These are phyloP conservation scores for Pachycephala philippinensis DNA, from an alignment of 2,113 vertebrate genomes.

Conservation along the genomic window DNA sequence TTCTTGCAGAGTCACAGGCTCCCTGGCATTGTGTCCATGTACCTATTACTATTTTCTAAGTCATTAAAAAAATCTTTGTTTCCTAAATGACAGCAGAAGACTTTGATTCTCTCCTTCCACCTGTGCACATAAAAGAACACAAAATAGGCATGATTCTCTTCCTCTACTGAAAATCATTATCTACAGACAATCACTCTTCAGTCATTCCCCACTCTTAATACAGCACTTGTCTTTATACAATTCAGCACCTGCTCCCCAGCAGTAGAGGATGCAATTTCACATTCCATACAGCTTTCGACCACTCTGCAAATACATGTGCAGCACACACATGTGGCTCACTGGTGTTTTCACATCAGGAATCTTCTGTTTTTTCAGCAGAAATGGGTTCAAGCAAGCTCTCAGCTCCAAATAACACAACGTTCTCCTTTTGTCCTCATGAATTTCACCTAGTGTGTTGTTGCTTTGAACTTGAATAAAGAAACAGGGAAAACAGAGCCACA, in stretches of 20 bases:
- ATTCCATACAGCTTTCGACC: neutral
- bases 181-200: neutral
- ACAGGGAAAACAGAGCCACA: neutral
- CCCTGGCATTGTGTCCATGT: neutral
- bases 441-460: neutral
- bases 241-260: neutral
- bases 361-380: neutral
- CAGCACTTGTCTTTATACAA: neutral
- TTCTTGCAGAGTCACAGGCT: neutral
- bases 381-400: neutral
- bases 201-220: neutral
- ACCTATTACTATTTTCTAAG: neutral
- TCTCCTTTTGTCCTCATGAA: neutral
- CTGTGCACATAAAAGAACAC: neutral
- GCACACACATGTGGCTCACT: neutral
- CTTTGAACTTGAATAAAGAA: neutral
- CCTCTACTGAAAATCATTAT: neutral
- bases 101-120: neutral
- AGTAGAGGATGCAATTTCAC: neutral
- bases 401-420: neutral
- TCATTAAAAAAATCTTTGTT: neutral
- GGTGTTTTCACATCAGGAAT: neutral
- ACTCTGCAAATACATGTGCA: neutral
- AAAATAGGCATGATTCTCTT: neutral
- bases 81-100: neutral